Evolutionary conservation across 2,797 vertebrate genomes (phyloP).

Genomic region (Muraenolepis orangiensis): DNA sequence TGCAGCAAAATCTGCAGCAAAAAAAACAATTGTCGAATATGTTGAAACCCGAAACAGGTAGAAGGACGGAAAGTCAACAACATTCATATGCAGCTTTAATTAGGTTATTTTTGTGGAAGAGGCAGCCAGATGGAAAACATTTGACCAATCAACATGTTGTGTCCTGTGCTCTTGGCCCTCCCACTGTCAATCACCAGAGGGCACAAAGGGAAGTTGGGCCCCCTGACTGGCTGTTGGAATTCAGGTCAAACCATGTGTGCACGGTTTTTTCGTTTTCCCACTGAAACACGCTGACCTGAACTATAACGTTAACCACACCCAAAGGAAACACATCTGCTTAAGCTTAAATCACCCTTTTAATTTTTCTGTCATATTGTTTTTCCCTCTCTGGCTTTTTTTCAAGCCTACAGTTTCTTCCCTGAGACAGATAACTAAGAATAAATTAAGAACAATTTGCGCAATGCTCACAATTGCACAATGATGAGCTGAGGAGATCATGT

Average conservation of each 20-base stretch:
- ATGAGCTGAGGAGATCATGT: neutral
- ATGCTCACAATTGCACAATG: no score
- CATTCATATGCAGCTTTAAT: neutral
- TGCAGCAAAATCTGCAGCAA: neutral
- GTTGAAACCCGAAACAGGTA: neutral
- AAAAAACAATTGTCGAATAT: neutral
- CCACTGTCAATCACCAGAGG: neutral
- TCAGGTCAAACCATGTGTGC: neutral
- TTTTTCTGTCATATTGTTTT: neutral
- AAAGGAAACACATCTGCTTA: constrained; percentile 37
- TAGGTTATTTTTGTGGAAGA: neutral
- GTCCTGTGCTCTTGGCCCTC: neutral
- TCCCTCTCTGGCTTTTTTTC: neutral
- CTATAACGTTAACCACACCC: constrained; percentile 10
- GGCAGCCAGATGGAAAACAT: neutral
- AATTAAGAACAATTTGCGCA: neutral
- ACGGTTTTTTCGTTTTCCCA: neutral
- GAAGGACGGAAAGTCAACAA: neutral
- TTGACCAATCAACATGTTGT: neutral
- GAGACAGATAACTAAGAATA: neutral
- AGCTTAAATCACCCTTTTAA: constrained; percentile 23
- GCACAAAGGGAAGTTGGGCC: neutral
- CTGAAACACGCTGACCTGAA: constrained; percentile 2
- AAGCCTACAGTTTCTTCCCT: neutral
- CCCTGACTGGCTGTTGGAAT: neutral